Percentiles rank a stretch among this genome's conserved stretches.
These are phyloP conservation scores for Caenorhabditis elegans DNA, from an alignment of 1,140 invertebrate species.

Conservation along the genomic window DNA sequence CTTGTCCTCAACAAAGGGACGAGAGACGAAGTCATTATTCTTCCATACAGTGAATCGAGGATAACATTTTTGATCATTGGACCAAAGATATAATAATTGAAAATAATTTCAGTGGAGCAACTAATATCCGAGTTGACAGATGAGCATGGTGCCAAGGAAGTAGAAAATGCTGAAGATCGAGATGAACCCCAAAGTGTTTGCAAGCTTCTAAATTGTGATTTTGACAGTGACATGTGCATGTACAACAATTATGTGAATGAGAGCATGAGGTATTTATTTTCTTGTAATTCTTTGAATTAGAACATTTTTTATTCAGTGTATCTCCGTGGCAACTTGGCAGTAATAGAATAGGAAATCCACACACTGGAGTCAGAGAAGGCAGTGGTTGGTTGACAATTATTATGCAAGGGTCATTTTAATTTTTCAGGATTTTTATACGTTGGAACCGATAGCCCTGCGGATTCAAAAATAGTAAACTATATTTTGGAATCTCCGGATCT, in stretches of 20 bases:
- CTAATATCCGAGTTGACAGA: neutral
- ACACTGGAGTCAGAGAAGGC: conserved; percentile 34
- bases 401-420: neutral
- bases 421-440: conserved; percentile 44
- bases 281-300: neutral
- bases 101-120: conserved; percentile 20
- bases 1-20: too few species aligned
- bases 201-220: conserved; percentile 25
- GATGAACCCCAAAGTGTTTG: conserved; percentile 8
- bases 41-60: too few species aligned
- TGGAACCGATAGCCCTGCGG: conserved; percentile 29
- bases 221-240: neutral
- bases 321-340: conserved; percentile 24
- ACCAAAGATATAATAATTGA: too few species aligned
- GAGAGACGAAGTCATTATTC: too few species aligned
- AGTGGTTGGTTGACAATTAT: neutral
- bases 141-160: neutral
- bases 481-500: conserved; percentile 36
- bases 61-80: too few species aligned
- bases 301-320: neutral
- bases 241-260: conserved; percentile 31
- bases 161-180: neutral
- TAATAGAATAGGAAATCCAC: conserved; percentile 23
- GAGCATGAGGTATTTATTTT: neutral
- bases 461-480: conserved; percentile 27